Evolutionary conservation across 2,797 vertebrate genomes (phyloP).

Genomic region (Paedocypris micromegethes): DNA sequence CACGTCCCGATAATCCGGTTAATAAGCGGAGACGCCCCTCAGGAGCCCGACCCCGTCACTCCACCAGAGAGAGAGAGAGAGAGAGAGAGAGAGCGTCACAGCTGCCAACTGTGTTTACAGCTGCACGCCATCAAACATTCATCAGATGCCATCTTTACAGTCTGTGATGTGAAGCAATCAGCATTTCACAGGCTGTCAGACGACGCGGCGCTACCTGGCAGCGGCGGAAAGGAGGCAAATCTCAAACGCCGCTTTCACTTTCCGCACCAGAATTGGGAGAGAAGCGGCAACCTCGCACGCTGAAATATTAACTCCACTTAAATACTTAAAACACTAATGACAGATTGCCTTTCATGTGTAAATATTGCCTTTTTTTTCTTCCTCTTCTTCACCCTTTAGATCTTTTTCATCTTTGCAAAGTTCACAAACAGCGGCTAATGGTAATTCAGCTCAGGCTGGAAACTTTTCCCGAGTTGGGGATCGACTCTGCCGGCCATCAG

Average conservation of each 20-base stretch:
- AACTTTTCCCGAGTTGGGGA: conserved; percentile 21
- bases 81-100: conserved; percentile 51
- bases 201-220: conserved; percentile 73
- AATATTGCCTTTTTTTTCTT: conserved; percentile 59
- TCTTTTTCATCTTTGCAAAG: conserved; percentile 43
- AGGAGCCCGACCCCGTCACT: conserved; percentile 62
- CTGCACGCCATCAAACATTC: conserved; percentile 76
- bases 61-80: conserved; percentile 53
- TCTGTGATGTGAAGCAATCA: conserved; percentile 79
- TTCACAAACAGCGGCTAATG: conserved; percentile 53
- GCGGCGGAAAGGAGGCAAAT: conserved; percentile 63
- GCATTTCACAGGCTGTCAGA: conserved; percentile 79
- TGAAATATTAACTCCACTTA: conserved; percentile 76
- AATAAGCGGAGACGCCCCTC: conserved; percentile 56
- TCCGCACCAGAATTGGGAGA: conserved; percentile 64
- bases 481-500: conserved; percentile 7
- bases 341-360: conserved; percentile 72
- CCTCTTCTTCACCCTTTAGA: conserved; percentile 16
- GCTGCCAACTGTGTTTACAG: conserved; percentile 78
- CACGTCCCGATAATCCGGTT: conserved; percentile 56
- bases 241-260: conserved; percentile 52
- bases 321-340: conserved; percentile 73
- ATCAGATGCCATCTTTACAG: conserved; percentile 77
- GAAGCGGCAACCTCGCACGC: conserved; percentile 62
- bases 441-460: conserved; percentile 48